Percentiles rank a stretch among this genome's conserved stretches.
These are phyloP conservation scores for Hydrochoerus hydrochaeris DNA, from an alignment of 2,113 vertebrate genomes.

Conservation along the genomic window DNA sequence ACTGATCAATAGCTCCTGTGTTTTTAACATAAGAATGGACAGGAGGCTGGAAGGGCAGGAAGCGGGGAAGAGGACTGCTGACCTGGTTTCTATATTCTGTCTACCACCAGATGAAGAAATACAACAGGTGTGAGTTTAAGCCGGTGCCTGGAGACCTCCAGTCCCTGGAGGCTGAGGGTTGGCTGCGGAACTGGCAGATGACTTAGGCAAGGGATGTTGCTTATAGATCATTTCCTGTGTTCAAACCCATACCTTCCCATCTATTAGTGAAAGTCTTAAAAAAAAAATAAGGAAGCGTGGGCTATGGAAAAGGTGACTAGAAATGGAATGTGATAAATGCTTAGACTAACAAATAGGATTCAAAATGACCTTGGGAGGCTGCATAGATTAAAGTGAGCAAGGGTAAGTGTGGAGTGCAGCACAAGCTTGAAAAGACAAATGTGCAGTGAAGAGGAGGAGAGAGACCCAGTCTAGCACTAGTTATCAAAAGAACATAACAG, in stretches of 20 bases:
- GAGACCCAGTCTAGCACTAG: background rate
- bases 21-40: background rate
- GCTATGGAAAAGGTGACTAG: background rate
- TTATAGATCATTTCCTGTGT: background rate
- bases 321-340: background rate
- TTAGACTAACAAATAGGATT: background rate
- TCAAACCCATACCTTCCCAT: background rate
- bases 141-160: background rate
- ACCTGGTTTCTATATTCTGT: background rate
- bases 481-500: fast-evolving
- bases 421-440: background rate
- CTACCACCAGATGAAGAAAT: background rate
- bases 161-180: background rate
- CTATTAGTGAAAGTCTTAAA: background rate
- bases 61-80: background rate
- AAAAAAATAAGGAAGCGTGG: background rate
- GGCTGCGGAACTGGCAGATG: background rate
- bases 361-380: background rate
- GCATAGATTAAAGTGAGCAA: background rate
- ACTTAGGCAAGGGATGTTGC: background rate
- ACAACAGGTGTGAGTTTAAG: background rate
- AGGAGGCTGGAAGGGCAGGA: background rate
- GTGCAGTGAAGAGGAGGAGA: background rate
- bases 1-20: background rate
- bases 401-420: too few species aligned